Evolutionary conservation across 2,113 vertebrate genomes (phyloP).

Genomic region (Poeciliopsis occidentalis): DNA sequence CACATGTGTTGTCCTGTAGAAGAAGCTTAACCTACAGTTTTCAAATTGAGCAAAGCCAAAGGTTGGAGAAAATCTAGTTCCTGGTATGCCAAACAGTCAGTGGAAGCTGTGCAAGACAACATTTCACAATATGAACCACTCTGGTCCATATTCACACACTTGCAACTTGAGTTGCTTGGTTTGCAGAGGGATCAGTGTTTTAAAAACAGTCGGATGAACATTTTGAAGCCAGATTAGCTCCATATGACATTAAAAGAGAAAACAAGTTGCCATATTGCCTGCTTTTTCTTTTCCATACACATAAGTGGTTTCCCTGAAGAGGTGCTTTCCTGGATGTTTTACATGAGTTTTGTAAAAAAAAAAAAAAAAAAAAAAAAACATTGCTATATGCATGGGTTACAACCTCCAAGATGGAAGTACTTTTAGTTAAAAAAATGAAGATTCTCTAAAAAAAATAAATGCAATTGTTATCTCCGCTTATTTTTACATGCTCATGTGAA

Average conservation of each 20-base stretch:
- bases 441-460: neutral
- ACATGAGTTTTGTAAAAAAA: no score
- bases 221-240: no score
- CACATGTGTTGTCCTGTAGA: conserved; percentile 12
- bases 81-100: conserved; percentile 3
- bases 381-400: no score
- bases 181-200: conserved; percentile 24
- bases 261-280: no score
- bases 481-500: neutral
- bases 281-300: no score
- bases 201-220: no score
- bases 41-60: conserved; percentile 22
- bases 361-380: no score
- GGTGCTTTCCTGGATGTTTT: neutral
- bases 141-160: neutral
- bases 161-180: conserved; percentile 33
- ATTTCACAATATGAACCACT: conserved; percentile 24
- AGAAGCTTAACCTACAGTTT: conserved; percentile 17
- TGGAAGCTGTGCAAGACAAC: conserved; percentile 15
- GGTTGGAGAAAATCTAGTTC: conserved; percentile 25
- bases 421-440: neutral
- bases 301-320: neutral
- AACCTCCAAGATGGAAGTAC: neutral
- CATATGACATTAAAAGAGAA: no score
- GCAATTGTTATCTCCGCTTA: neutral